Percentiles rank a stretch among this genome's conserved stretches.
These are phyloP conservation scores for Nezara viridula DNA, from an alignment of 2,888 invertebrate species.

Conservation along the genomic window DNA sequence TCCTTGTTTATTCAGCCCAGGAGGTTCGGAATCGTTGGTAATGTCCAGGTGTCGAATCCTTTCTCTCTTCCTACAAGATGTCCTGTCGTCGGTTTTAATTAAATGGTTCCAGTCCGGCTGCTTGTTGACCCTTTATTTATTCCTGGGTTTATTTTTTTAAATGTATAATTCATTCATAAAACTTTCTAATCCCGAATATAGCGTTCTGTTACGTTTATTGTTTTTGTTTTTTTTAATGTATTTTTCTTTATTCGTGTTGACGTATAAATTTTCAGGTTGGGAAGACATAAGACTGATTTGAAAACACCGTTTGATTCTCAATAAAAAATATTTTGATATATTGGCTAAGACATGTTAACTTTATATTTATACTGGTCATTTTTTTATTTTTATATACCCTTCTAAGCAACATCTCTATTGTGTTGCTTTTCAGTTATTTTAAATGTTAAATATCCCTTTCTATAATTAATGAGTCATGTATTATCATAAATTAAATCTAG, in stretches of 20 bases:
- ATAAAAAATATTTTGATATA: not conserved
- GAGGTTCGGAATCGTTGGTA: not conserved
- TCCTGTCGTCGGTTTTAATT: slow-evolving; percentile 16
- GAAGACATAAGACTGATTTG: not conserved
- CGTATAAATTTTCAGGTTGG: not conserved
- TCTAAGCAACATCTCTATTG: no score
- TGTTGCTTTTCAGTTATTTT: not conserved
- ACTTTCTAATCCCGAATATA: not conserved
- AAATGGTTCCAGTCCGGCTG: not conserved
- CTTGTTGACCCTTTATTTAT: not conserved
- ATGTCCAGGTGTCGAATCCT: not conserved
- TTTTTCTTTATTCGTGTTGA: not conserved
- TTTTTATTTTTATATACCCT: not conserved
- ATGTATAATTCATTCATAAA: slow-evolving; percentile 7
- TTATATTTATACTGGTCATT: not conserved
- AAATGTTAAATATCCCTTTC: not conserved
- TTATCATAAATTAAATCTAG: no score
- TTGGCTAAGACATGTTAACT: not conserved
- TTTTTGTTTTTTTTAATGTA: not conserved
- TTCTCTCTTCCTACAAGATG: not conserved
- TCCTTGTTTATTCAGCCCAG: not conserved
- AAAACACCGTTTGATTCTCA: not conserved
- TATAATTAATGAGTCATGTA: not conserved
- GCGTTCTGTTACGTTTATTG: not conserved
- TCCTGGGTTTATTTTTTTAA: not conserved